Percentiles rank a stretch among this genome's conserved stretches.
These are phyloP conservation scores for Antennarius maculatus DNA, from an alignment of 2,797 vertebrate genomes.

Conservation along the genomic window DNA sequence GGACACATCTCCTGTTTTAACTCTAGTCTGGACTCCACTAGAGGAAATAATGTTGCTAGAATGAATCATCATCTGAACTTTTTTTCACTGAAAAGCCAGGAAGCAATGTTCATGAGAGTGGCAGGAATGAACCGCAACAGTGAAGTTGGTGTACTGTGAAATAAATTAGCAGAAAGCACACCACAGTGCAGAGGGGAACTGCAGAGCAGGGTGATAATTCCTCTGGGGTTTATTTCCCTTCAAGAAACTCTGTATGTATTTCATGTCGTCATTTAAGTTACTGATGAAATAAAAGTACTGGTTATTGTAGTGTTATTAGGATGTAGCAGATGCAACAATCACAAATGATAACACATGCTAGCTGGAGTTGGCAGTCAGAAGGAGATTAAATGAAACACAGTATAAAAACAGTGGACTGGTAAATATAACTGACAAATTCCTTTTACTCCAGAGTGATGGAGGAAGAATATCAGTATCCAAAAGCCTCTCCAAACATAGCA, in stretches of 20 bases:
- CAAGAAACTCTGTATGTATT: background rate
- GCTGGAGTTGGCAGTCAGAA: background rate
- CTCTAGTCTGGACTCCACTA: background rate
- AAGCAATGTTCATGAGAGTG: background rate
- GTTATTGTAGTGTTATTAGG: too few species aligned
- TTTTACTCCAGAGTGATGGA: background rate
- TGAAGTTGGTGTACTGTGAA: background rate
- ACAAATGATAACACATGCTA: conserved; percentile 1
- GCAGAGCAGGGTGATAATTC: background rate
- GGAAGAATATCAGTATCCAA: background rate
- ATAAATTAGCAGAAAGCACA: background rate
- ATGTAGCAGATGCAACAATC: background rate
- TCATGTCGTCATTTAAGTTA: background rate
- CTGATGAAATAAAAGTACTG: background rate
- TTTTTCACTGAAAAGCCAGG: background rate
- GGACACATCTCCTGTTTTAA: background rate
- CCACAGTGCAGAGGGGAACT: background rate
- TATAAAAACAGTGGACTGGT: background rate
- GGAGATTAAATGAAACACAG: background rate
- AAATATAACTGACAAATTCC: background rate
- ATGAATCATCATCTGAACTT: background rate
- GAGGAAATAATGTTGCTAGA: background rate
- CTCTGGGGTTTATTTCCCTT: background rate
- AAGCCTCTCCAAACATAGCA: background rate
- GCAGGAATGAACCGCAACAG: background rate